These are phyloP conservation scores for Agrochola litura DNA, from an alignment of 2,888 invertebrate genomes.

Conservation along the genomic window DNA sequence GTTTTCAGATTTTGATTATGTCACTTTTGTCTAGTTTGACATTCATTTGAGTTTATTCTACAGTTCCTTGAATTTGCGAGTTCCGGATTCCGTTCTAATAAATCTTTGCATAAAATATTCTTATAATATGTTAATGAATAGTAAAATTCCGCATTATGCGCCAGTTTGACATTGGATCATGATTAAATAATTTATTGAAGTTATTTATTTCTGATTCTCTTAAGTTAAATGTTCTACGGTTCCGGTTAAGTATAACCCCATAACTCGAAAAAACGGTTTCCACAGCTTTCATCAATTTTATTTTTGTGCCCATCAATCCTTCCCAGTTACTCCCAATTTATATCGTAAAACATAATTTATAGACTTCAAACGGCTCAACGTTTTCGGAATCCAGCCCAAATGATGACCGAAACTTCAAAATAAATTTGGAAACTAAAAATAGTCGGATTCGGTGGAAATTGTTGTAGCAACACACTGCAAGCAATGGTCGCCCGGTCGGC, in stretches of 20 bases:
- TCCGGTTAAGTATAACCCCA: conserved; percentile 12
- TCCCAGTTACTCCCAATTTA: conserved; percentile 39
- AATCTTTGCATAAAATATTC: conserved; percentile 35
- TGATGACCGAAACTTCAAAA: conserved; percentile 49
- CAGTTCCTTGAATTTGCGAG: conserved; percentile 43
- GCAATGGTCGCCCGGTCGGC: conserved; percentile 62
- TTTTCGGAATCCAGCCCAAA: conserved; percentile 51
- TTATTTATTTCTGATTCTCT: conserved; percentile 32
- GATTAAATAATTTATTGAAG: conserved; percentile 38
- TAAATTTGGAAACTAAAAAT: conserved; percentile 52
- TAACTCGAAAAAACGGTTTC: conserved; percentile 28
- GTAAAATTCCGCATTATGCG: conserved; percentile 30
- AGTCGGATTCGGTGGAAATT: conserved; percentile 48
- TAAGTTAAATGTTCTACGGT: not conserved
- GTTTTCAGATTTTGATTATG: not conserved
- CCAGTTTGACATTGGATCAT: conserved; percentile 23
- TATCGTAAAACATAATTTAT: conserved; percentile 49
- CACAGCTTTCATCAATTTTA: conserved; percentile 43
- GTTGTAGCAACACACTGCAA: conserved; percentile 59
- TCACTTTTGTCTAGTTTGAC: conserved; percentile 25
- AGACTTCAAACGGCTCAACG: conserved; percentile 55
- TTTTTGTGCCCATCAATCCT: conserved; percentile 14
- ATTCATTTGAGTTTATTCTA: conserved; percentile 19
- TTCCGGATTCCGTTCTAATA: conserved; percentile 41
- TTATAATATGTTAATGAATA: conserved; percentile 15